Evolutionary conservation across 35 echinoderm and acorn worm species (phyloP), one percentile per base, ranked within the genome.

Genomic region (Eucidaris tribuloides): DNA sequence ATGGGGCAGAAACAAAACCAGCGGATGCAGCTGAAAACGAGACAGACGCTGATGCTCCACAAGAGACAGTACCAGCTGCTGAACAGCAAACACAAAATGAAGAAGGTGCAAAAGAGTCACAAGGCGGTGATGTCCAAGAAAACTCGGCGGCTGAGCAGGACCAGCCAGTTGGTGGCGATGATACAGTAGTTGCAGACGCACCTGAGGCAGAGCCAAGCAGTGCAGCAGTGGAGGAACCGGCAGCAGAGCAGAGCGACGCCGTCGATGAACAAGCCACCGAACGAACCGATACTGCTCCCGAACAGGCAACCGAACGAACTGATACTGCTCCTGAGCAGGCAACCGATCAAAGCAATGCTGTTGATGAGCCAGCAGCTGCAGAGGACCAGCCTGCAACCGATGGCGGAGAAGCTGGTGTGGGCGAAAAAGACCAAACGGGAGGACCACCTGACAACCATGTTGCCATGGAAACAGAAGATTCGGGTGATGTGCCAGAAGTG

Each of bases 401-500:
- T 44, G 63, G 18, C 13, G 62, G n/a, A 2, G 31, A 23, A 23
- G 31, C 71, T 57, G 85, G 19, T 42, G 39, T 3, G 17, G 50
- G 45, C 2, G 46, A 49, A 9, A 36, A 19, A 39, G 85, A 41
- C 25, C 36, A 22, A 33, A 57, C 79, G 38, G 56, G 20, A 36
- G 38, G 9, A 15, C 15, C 39, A 25, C 68, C 39, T 14, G 68
- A 61, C 49, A 88, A 80, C 30, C 82, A 86, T 35, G 70, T 88
- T 82, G 90, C 79, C 46, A 92, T 92, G 85, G 88, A 82, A 56
- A 97, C 96, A 46, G 96, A 99, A 39, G 79, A 79, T 38, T 90
- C 87, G 2, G 84, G 80, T 65, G 96, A 93, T 19, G 29, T 68
- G 45, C 90, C 90, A 86, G 85, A 88, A 38, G 80, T 87, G 58